Conservation (phyloP, 2,888 invertebrate genomes). For the Andrena flavipes region DNA sequence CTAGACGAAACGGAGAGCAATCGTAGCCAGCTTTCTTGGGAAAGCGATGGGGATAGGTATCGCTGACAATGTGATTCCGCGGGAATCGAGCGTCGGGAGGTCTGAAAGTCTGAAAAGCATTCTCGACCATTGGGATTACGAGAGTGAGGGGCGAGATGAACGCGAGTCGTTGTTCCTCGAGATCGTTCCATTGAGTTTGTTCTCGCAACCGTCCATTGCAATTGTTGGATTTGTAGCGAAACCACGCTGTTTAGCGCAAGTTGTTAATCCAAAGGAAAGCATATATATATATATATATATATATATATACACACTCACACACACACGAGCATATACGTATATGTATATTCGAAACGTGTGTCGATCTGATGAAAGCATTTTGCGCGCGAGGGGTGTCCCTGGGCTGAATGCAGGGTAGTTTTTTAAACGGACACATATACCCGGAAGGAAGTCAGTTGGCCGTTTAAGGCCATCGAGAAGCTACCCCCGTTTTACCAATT, state of each 20-base stretch:
- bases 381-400: constrained; percentile 13
- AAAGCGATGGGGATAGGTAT: background rate
- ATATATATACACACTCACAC: constrained; percentile 10
- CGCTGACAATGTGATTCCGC: background rate
- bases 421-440: background rate
- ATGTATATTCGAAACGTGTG: constrained; percentile 42
- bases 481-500: background rate
- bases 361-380: constrained; percentile 15
- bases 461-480: background rate
- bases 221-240: constrained; percentile 76
- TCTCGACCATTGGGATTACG: background rate
- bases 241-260: constrained; percentile 67
- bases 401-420: background rate
- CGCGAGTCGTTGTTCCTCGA: constrained; percentile 51
- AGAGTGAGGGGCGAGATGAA: constrained; percentile 16
- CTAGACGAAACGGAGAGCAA: background rate
- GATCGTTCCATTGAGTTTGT: constrained; percentile 65
- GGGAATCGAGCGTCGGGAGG: background rate
- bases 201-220: constrained; percentile 76
- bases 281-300: constrained; percentile 37
- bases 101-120: background rate
- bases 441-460: background rate
- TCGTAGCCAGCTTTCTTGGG: background rate
- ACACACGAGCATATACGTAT: constrained; percentile 11
- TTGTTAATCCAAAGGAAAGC: constrained; percentile 63